These are phyloP conservation scores for Pitangus sulphuratus DNA, from an alignment of 2,797 vertebrate species.

Conservation along the genomic window DNA sequence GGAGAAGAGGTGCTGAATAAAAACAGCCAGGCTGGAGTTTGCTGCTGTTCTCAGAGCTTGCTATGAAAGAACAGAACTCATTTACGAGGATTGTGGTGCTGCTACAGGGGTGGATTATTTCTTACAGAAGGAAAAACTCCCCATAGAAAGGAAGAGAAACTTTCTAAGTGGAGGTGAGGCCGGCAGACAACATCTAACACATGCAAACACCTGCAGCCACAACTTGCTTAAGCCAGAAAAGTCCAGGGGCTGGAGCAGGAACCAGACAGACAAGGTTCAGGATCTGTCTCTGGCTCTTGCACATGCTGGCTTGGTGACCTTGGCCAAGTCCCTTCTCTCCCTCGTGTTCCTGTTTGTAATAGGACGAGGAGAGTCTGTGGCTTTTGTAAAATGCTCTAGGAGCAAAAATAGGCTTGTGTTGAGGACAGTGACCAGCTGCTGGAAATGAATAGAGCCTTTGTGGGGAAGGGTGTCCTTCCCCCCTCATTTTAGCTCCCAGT, in stretches of 20 bases:
- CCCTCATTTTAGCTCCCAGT: neutral
- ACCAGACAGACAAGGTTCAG: neutral
- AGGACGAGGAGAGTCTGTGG: conserved; percentile 1
- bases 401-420: conserved; percentile 52
- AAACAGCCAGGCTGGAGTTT: neutral
- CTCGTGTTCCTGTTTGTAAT: conserved; percentile 23
- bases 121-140: neutral
- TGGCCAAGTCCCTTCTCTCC: neutral
- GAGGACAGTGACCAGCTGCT: conserved; percentile 61
- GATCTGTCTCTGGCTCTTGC: neutral
- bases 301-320: neutral
- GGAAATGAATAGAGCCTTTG: conserved; percentile 58
- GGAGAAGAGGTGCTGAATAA: neutral
- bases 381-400: conserved; percentile 26
- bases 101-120: neutral
- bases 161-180: neutral
- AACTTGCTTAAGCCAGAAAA: neutral
- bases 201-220: conserved; percentile 17
- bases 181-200: neutral
- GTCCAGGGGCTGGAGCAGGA: neutral
- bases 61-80: neutral
- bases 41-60: neutral
- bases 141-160: neutral
- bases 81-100: neutral
- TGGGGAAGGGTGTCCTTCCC: neutral